Base-by-base conservation (phyloP, 2,797 vertebrate genomes). In the Galago senegalensis region DNA sequence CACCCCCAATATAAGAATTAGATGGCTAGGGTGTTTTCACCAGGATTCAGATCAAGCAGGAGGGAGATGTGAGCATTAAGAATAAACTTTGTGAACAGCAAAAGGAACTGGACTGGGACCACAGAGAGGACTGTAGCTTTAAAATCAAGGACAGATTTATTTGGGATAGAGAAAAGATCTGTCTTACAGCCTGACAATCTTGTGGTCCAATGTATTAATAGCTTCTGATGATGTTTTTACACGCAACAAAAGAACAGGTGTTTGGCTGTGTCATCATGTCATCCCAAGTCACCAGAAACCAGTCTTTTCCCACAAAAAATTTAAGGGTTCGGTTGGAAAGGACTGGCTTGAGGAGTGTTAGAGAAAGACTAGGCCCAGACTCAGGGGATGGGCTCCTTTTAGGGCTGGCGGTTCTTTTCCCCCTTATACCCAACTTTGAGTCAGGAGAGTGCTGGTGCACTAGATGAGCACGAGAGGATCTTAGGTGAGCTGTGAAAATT, bases 121-220 rank as follows among this genome's bases (percentile, higher is more conserved):
- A 12, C 20, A 46, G 82, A 80, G 20, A 69, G 7, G 60, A 53
- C 37, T 49, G 5, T 31, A 69, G 65, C n/a, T 93, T 93, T 93
- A 94, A 84, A 72, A 86, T 11, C 40, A 97, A 94, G 93, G 58
- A 72, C 46, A 75, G 73, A 77, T 94, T 77, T 83, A 75, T 4
- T 89, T 13, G 58, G 23, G 72, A 18, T 82, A 82, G 37, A 53
- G 53, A 79, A 94, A 96, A 89, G 56, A 34, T 23, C 31, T 86
- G 20, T 95, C 31, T 89, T 87, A 29, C 17, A 67, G 53, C 31
- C 63, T 61, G 82, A 95, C 83, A 86, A 92, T 92, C 95, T 85
- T 93, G 86, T 94, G 67, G 90, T 79, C 80, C 27, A 53, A 2
- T 75, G 40, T 53, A 49, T 49, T 14, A 49, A 49, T 70, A 73